Evolutionary conservation across 2,113 vertebrate genomes (phyloP), one percentile per base, ranked within the genome.

Genomic region (Acinonyx jubatus): DNA sequence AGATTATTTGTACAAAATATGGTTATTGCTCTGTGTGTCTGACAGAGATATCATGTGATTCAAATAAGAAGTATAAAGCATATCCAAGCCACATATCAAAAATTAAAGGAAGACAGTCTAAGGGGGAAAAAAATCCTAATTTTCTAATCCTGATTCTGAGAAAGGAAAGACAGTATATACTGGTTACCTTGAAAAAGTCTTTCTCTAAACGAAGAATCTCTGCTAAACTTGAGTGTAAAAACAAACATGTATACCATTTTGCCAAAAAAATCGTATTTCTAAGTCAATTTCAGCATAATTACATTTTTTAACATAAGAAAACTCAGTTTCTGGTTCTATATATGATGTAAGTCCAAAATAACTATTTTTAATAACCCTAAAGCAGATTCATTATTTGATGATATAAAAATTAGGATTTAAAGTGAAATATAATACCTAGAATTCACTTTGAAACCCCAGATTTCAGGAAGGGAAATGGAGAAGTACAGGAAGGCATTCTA

Each of bases 391-490:
- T 50, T 79, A 95, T 23, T 48, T 94, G n/a, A 69, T 78, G 36
- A 92, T 73, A 73, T 55, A 91, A 92, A 96, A 94, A 81, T 31
- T 69, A 79, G 63, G n/a, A 82, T 92, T 94, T 89, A 90, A 94
- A 96, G 71, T 91, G 23, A 93, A 96, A 94, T 63, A 66, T n/a
- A 4, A 66, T 38, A 65, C 12, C 2, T 89, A 76, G 0, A 45
- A 79, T 93, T 95, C 76, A 89, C 91, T 83, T 38, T 86, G 12
- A 97, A 95, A 93, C 68, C 45, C 38, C 57, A 88, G 6, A 87
- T 82, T 93, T 93, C 11, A 91, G 50, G 65, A 91, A 31, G 3
- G 38, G 15, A 80, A 97, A 89, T 45, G 12, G 31, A 57, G 18
- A 82, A 52, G 18, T 71, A 87, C 5, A 4, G 23, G 11, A 93